Evolutionary conservation across 2,888 invertebrate genomes (phyloP), one percentile per base, ranked within the genome.

Genomic region (Hipparchia semele): DNA sequence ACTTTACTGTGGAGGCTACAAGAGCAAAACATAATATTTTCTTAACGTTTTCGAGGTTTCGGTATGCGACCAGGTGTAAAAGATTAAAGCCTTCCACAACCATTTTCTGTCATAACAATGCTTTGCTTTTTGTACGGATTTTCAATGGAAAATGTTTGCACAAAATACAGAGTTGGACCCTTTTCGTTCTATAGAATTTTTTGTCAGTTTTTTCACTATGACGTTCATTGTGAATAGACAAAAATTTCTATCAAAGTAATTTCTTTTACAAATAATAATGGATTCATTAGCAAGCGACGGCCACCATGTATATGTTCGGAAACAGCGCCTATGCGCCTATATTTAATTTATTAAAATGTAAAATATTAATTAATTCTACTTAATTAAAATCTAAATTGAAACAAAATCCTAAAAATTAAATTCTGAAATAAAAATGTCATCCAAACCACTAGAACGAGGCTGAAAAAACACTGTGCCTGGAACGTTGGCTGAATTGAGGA

Each of bases 21-120:
- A 62, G 46, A 64, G 53, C 60, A 60, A 54, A 59, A 39, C 39
- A 39, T 39, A n/a, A 68, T 46, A 51, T 54, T n/a, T 66, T 49
- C 56, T 39, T 51, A 33, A 23, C 10, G 23, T 70, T 62, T 56
- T 62, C 64, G 62, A 59, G 65, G 66, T 39, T 51, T 71, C 23
- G 49, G 51, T 45, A 66, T 33, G 64, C 59, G 59, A 51, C 23
- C 62, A 70, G 46, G 54, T 56, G 56, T 64, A 64, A 70, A 56
- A 70, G 62, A 70, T 70, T 64, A 54, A 62, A 33, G 54, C 56
- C 49, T 58, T 58, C 51, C 45, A 54, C 46, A 56, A 62, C 23
- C 54, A 45, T 45, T 70, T 56, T 23, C 45, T 54, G 53, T 62
- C 33, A 46, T 49, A 56, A 56, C 54, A 60, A 62, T 70, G 54